Evolutionary conservation across 2,113 vertebrate species (phyloP).

Genomic region (Chloebia gouldiae): DNA sequence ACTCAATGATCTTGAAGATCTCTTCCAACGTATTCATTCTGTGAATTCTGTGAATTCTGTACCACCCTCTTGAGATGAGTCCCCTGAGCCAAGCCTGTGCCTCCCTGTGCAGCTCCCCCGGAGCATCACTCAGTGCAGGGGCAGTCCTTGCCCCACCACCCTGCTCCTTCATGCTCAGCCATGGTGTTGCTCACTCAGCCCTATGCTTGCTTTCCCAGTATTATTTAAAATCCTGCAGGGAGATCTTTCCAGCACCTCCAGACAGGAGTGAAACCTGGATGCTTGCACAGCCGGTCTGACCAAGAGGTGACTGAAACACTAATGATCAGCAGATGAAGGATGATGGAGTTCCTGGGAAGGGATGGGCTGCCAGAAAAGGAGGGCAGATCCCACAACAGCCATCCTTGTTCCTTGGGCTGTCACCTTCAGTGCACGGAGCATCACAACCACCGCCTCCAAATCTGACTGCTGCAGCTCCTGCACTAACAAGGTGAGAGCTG

Average conservation of each 20-base stretch:
- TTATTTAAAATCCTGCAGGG: not conserved
- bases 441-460: accelerated
- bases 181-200: not conserved
- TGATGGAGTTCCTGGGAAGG: not conserved
- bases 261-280: not conserved
- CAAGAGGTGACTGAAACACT: not conserved
- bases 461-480: accelerated
- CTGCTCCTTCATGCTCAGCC: not conserved
- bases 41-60: not conserved
- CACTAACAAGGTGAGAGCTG: not conserved
- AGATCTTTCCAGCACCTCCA: not conserved
- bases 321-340: not conserved
- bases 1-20: not conserved
- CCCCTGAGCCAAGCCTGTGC: not conserved
- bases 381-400: not conserved
- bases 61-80: not conserved
- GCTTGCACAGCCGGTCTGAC: accelerated
- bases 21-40: not conserved
- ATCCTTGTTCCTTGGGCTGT: not conserved
- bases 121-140: accelerated
- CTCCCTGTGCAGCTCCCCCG: accelerated
- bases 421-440: not conserved
- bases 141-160: not conserved
- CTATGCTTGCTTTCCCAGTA: accelerated
- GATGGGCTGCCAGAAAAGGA: not conserved